Percentiles rank a stretch among this genome's conserved stretches.
Evolutionary conservation across 2,888 invertebrate species (phyloP).

Genomic region (Erannis defoliaria): DNA sequence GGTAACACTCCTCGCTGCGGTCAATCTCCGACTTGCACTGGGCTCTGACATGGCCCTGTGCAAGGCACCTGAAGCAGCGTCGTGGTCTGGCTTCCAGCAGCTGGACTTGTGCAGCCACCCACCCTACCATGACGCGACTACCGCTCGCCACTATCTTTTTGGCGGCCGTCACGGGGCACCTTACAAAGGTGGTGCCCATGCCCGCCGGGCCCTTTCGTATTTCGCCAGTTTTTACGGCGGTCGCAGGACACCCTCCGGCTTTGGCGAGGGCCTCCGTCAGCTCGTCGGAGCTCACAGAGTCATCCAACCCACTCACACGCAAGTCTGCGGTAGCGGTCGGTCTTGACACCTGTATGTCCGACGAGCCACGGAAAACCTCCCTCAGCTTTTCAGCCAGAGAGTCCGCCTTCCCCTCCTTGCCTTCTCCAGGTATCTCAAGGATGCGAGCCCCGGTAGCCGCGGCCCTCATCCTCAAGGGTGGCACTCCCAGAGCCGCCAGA

Average conservation of each 20-base stretch:
- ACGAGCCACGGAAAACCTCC: conserved; percentile 4
- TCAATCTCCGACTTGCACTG: conserved; percentile 15
- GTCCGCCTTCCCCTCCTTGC: conserved; percentile 29
- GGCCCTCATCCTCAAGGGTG: neutral
- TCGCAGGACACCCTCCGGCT: conserved; percentile 2
- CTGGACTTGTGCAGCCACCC: conserved; percentile 33
- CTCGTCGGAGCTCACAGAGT: conserved; percentile 29
- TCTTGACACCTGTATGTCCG: conserved; percentile 18
- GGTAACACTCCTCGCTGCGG: conserved; percentile 34
- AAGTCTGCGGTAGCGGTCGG: conserved; percentile 31
- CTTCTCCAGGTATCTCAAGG: conserved; percentile 27
- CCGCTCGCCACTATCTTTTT: neutral
- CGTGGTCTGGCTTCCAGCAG: conserved; percentile 40
- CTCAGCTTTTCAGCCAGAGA: conserved; percentile 28
- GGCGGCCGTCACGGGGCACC: conserved; percentile 20
- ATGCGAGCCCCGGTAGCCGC: conserved; percentile 31
- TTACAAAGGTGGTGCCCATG: neutral
- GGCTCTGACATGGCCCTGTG: conserved; percentile 32
- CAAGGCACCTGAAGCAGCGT: conserved; percentile 39
- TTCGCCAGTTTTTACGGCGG: too few relatives aligned
- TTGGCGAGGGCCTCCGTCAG: conserved; percentile 26
- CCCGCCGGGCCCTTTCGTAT: too few relatives aligned
- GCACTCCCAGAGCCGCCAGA: conserved; percentile 11
- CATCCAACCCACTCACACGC: conserved; percentile 37
- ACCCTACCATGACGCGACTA: conserved; percentile 34